phyloP scores from a whole-genome alignment of 2,888 invertebrate genomes.

The Penaeus monodon region DNA sequence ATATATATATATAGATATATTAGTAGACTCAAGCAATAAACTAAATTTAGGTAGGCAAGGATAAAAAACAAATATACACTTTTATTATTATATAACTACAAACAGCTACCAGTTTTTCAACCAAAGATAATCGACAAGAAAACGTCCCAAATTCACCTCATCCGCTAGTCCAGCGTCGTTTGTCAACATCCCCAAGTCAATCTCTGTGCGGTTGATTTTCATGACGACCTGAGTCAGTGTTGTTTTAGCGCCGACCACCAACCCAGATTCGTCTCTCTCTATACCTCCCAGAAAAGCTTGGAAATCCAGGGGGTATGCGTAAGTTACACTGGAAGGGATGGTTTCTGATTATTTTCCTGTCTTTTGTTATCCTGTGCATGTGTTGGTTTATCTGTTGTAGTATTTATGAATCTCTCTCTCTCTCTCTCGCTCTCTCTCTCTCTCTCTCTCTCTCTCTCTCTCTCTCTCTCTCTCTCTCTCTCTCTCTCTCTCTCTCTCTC shows the following conservation, averaged over 20 bases:
- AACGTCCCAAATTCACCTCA: constrained; percentile 74
- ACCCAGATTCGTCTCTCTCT: constrained; percentile 74
- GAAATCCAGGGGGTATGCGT: constrained; percentile 78
- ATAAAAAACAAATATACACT: no score
- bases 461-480: constrained; percentile 9
- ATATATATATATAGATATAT: constrained; percentile 3
- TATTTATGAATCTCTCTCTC: background rate
- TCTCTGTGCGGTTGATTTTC: constrained; percentile 73
- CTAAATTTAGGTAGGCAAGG: no score
- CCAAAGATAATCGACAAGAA: background rate
- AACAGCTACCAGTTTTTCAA: no score
- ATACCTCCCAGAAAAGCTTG: constrained; percentile 77
- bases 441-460: background rate
- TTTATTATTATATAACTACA: no score
- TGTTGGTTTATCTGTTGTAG: no score
- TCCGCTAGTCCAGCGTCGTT: constrained; percentile 83
- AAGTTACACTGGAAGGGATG: constrained; percentile 74
- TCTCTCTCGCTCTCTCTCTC: background rate
- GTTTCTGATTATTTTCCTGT: background rate
- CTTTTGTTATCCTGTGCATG: no score
- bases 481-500: constrained; percentile 26
- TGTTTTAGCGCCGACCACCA: constrained; percentile 77
- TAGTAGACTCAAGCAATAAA: background rate
- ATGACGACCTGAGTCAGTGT: constrained; percentile 70
- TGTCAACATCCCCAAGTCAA: constrained; percentile 78